phyloP scores from a whole-genome alignment of 2,888 invertebrate genomes.

The Aphodius granarius region DNA sequence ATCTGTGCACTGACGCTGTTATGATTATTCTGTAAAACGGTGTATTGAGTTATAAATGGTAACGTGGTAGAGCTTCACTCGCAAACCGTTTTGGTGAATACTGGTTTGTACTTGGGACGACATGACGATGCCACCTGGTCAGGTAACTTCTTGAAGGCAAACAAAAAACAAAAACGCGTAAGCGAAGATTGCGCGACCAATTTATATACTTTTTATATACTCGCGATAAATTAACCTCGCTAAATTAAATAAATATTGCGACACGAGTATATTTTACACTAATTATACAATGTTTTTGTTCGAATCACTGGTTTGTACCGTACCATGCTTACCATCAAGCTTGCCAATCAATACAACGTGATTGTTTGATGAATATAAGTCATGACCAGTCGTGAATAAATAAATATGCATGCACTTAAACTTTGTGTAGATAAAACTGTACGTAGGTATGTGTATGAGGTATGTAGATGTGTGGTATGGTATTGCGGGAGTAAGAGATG shows the following conservation, averaged over 20 bases:
- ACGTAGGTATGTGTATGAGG: background rate
- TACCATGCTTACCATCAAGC: no score
- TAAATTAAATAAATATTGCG: background rate
- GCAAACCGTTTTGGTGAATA: background rate
- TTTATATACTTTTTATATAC: background rate
- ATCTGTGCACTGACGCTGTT: background rate
- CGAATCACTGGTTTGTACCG: no score
- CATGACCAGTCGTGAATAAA: no score
- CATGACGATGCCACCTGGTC: background rate
- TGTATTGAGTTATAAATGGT: background rate
- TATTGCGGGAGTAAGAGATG: background rate
- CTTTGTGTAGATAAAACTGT: background rate
- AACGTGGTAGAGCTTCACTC: background rate
- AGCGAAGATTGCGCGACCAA: background rate
- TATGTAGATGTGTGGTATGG: background rate
- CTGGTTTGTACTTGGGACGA: background rate
- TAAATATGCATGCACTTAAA: background rate
- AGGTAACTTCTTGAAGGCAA: background rate
- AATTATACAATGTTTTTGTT: background rate
- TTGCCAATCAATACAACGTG: no score
- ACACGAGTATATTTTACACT: background rate
- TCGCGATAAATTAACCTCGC: background rate
- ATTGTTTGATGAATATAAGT: no score
- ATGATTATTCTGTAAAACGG: background rate
- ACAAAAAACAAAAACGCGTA: background rate